Evolutionary conservation across 2,888 invertebrate species (phyloP), one percentile per base, ranked within the genome.

Genomic region (Syrphus vitripennis): DNA sequence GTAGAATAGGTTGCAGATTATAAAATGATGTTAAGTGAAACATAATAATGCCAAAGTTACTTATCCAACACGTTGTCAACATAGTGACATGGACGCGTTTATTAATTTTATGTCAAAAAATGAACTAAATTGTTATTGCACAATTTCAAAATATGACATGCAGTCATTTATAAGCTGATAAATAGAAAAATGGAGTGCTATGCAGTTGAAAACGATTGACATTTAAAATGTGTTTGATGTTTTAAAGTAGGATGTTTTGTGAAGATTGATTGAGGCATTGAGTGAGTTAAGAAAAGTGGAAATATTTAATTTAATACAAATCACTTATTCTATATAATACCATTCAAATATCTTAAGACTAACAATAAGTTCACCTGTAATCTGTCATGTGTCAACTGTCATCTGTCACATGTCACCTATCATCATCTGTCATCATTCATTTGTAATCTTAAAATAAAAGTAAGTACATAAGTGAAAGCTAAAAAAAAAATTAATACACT

Each of bases 21-120:
- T 70, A 83, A 74, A 74, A 79, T 79, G 83, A 45, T 42, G 79
- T 75, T 75, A 71, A 75, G 79, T 80, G 70, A 37, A 21, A 75
- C 70, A 48, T 65, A 71, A 83, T 75, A 65, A 57, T 74, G 74
- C 75, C 75, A 50, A 67, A 78, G 63, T 63, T 77, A 37, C 34
- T 14, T 59, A 55, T 5, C 53, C 12, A n/a, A 61, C 40, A 83
- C 79, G 65, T 31, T 83, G 79, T 79, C 79, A 83, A 74, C 74
- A 70, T 75, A 65, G 9, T 21, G 55, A 19, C 61, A 16, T 76
- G 75, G 79, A 71, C 42, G 57, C 53, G 16, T 55, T 26, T 59
- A 77, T 65, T 67, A 67, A n/a, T n/a, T n/a, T 65, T 59, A 59
- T 77, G 65, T 82, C 82, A 82, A 42, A 53, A 76, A 57, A 45